Base-by-base conservation (phyloP, 2,113 vertebrate species). In the Psittacula cyanocephala region DNA sequence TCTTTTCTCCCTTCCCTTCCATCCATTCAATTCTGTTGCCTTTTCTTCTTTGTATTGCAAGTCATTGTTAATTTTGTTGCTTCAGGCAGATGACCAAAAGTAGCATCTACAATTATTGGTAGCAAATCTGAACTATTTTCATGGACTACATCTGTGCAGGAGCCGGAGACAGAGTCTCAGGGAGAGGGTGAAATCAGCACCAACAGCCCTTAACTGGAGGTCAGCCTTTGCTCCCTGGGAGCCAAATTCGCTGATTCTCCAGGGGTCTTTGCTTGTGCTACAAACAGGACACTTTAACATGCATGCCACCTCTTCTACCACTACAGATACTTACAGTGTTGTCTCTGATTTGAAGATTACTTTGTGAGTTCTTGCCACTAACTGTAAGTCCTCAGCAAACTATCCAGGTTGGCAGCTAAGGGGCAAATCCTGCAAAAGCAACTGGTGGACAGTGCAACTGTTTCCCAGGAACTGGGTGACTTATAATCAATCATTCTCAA, bases 391-490 rank as follows among this genome's bases (percentile, higher is more conserved):
- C 49, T 53, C 25, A 47, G 20, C 76, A n/a, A 72, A 60, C 8
- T 59, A 27, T 6, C n/a, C 7, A 39, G 25, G 16, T 9, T 57
- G 31, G 31, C 6, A 65, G 67, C 9, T 31, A 67, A 76, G 70
- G 29, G 43, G 13, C 22, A 60, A 86, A 43, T 44, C 63, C 52
- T 77, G 17, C 43, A 76, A 80, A 82, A 13, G 5, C 52, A 69
- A 57, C 19, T 0, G 0, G 15, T 47, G 19, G 17, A 13, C 20
- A 65, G 13, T 9, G 8, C 46, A 47, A 41, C 15, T 43, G 10
- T 71, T 88, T 65, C 44, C 49, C 41, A 62, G 50, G 46, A 90
- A 31, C 9, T 11, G 6, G 9, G 13, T 65, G 15, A 75, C 39
- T 35, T 62, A 28, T 5, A 70, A 64, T 46, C 16, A 52, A 7